Conservation (phyloP, 2,888 invertebrate genomes). For the Melangyna quadrimaculata region DNA sequence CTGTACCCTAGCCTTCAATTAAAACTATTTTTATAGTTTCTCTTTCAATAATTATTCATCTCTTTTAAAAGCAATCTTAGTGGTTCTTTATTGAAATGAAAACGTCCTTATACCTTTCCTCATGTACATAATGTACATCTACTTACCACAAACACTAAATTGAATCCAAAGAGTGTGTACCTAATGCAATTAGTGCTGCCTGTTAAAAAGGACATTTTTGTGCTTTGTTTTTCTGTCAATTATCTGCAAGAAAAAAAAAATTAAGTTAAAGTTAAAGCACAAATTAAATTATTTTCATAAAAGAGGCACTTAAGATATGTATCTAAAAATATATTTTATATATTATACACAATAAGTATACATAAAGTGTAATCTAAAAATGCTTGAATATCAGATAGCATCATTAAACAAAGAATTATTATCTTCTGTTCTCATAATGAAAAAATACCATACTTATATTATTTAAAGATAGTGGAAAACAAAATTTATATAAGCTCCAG, state of each 20-base stretch:
- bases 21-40: neutral
- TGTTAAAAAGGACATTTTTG: constrained; percentile 80
- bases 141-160: constrained; percentile 89
- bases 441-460: neutral
- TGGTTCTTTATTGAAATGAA: neutral
- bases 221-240: constrained; percentile 8
- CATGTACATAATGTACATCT: too few relatives aligned
- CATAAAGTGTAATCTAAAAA: neutral
- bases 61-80: neutral
- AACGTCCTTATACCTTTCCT: neutral
- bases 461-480: neutral
- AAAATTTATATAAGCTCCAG: neutral
- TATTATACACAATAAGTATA: too few relatives aligned
- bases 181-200: constrained; percentile 84
- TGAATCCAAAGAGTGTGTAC: constrained; percentile 88
- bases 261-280: neutral
- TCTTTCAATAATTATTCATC: neutral
- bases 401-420: neutral
- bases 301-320: neutral
- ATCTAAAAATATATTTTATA: neutral
- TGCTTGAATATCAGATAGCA: neutral
- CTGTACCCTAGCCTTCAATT: neutral
- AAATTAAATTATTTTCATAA: neutral
- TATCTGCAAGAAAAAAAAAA: constrained; percentile 41
- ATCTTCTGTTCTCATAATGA: neutral